Percentiles rank a stretch among this genome's conserved stretches.
These are phyloP conservation scores for Trinorchestia longiramus DNA, from an alignment of 1,140 invertebrate species.

Conservation along the genomic window DNA sequence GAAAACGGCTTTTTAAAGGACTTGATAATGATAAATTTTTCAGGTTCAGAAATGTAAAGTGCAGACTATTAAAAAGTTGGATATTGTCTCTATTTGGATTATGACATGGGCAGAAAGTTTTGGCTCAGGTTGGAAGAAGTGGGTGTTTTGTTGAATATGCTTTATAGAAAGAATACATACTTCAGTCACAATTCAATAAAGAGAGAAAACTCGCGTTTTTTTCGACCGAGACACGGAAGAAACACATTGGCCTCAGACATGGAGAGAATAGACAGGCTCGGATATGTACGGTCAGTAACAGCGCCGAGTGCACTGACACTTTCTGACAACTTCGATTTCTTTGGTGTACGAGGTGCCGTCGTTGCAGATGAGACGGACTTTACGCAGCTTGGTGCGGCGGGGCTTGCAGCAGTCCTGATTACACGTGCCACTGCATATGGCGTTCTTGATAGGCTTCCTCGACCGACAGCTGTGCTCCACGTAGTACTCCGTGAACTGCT, in stretches of 20 bases:
- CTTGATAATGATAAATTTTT: not conserved
- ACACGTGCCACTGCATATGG: constrained; percentile 82
- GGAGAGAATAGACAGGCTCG: constrained; percentile 41
- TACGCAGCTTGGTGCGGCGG: constrained; percentile 89
- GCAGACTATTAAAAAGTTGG: not conserved
- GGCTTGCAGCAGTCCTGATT: constrained; percentile 84
- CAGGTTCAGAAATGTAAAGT: not conserved
- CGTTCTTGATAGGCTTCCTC: constrained; percentile 88
- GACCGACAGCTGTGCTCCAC: constrained; percentile 90
- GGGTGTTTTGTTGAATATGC: not conserved
- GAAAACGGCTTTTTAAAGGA: not conserved
- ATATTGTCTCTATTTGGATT: not conserved
- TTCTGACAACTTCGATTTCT: constrained; percentile 95
- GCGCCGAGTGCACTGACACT: constrained; percentile 76
- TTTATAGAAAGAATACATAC: not conserved
- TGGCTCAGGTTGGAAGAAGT: not conserved
- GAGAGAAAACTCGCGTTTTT: too few species aligned
- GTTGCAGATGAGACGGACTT: constrained; percentile 91
- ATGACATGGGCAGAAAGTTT: not conserved
- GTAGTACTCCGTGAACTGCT: constrained; percentile 89
- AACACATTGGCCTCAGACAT: not conserved
- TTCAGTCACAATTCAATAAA: too few species aligned
- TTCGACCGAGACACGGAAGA: not conserved
- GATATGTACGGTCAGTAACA: constrained; percentile 61
- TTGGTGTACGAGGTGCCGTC: constrained; percentile 94